Percentiles rank a stretch among this genome's conserved stretches.
These are phyloP conservation scores for Eupithecia vulgata DNA, from an alignment of 2,888 invertebrate species.

Conservation along the genomic window DNA sequence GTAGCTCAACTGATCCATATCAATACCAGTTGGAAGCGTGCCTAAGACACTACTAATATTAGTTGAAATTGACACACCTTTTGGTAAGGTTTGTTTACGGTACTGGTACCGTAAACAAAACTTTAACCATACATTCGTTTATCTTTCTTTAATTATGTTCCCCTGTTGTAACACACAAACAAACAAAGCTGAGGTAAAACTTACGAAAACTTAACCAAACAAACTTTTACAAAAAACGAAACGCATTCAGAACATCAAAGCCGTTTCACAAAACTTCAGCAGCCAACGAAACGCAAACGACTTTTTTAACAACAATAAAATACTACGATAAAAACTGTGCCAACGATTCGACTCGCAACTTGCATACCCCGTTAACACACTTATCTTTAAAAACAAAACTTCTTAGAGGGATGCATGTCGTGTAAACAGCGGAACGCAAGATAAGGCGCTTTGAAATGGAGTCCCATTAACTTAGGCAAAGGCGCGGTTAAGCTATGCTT, in stretches of 20 bases:
- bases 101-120: background rate
- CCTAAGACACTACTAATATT: too few relatives aligned
- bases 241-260: background rate
- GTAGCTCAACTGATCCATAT: too few relatives aligned
- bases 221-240: background rate
- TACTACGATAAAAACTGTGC: conserved; percentile 41
- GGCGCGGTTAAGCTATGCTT: conserved; percentile 70
- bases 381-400: conserved; percentile 50
- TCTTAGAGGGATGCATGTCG: conserved; percentile 38
- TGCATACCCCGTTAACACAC: conserved; percentile 43
- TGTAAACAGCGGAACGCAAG: conserved; percentile 64
- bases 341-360: conserved; percentile 24
- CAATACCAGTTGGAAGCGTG: too few relatives aligned
- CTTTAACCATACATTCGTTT: background rate
- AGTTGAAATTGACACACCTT: too few relatives aligned
- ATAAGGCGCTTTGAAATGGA: conserved; percentile 72
- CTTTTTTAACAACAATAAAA: conserved; percentile 37
- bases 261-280: background rate
- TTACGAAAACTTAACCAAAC: background rate
- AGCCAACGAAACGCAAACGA: conserved; percentile 27
- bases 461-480: conserved; percentile 79
- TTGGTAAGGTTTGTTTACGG: too few relatives aligned
- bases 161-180: background rate
- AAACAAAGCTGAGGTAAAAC: background rate
- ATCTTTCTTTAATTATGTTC: background rate